These are phyloP conservation scores for Willisornis vidua DNA, from an alignment of 2,113 vertebrate species.

Conservation along the genomic window DNA sequence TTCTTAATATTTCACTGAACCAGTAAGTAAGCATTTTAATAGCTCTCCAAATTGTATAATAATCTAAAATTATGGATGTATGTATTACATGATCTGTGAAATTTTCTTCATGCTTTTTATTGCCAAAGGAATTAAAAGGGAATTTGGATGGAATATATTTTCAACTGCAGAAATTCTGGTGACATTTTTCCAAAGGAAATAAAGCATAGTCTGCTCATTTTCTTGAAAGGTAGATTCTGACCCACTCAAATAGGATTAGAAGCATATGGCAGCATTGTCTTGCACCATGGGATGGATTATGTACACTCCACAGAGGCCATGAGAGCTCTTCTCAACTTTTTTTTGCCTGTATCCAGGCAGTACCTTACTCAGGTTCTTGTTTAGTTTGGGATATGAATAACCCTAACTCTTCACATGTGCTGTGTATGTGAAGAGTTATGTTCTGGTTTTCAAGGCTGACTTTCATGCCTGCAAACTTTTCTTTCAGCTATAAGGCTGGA, in stretches of 20 bases:
- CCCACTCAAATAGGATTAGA: background rate
- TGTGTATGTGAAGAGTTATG: too few species aligned
- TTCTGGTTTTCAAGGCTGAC: background rate
- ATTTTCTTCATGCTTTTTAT: background rate
- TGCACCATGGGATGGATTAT: background rate
- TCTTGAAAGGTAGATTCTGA: background rate
- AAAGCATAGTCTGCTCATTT: background rate
- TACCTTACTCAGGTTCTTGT: background rate
- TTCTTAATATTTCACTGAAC: background rate
- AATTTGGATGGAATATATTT: background rate
- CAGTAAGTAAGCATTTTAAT: background rate
- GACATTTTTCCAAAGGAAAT: background rate
- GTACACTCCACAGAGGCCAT: background rate
- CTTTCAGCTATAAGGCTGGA: background rate
- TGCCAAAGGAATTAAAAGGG: background rate
- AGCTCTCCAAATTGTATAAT: background rate
- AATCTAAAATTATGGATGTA: background rate
- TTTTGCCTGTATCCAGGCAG: background rate
- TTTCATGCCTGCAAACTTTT: background rate
- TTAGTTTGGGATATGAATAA: background rate
- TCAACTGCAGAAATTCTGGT: background rate
- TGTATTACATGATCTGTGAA: background rate
- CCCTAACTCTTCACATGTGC: background rate
- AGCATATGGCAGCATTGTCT: background rate
- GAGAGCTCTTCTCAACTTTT: background rate